Evolutionary conservation across 2,113 vertebrate genomes (phyloP).

Genomic region (Chinchilla lanigera): DNA sequence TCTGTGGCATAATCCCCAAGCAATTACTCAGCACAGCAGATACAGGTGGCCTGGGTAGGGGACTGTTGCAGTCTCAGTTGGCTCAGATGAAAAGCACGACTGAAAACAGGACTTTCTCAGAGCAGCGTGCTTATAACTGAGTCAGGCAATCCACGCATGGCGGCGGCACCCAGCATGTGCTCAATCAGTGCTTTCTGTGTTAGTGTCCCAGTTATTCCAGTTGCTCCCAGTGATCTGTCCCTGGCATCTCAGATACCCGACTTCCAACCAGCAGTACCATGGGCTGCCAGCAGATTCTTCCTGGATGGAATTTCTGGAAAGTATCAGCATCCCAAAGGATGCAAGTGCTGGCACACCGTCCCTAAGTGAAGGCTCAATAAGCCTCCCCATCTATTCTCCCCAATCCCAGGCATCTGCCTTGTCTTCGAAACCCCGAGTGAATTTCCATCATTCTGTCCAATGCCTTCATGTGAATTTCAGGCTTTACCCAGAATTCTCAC

Average conservation of each 20-base stretch:
- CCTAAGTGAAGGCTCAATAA: not conserved
- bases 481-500: not conserved
- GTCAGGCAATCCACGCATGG: fast-evolving
- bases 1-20: fast-evolving
- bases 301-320: not conserved
- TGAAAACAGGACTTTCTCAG: not conserved
- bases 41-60: not conserved
- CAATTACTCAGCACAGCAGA: too few relatives aligned
- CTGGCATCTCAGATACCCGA: not conserved
- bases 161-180: fast-evolving
- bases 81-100: not conserved
- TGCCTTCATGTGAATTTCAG: not conserved
- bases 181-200: not conserved
- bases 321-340: not conserved
- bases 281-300: not conserved
- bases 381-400: not conserved
- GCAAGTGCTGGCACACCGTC: not conserved
- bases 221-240: not conserved
- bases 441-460: not conserved
- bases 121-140: not conserved
- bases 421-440: not conserved
- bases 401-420: not conserved
- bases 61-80: not conserved
- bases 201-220: too few relatives aligned
- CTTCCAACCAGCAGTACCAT: not conserved